Conservation (phyloP, 1,140 invertebrate species). For the Tenebrio molitor region DNA sequence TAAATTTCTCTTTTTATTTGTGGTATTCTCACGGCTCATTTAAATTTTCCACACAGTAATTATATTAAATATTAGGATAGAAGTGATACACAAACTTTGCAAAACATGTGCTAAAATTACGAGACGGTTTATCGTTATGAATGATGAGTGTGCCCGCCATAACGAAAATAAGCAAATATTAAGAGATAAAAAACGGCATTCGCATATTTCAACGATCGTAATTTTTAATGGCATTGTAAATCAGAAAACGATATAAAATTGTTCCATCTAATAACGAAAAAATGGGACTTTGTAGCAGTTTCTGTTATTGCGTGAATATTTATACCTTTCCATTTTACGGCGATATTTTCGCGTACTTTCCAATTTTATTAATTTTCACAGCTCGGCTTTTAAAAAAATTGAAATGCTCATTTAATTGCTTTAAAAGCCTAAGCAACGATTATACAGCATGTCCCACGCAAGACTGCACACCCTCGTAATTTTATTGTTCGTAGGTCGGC, state of each 20-base stretch:
- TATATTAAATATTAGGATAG: too few relatives aligned
- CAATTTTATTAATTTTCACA: constrained; percentile 8
- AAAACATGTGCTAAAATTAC: too few relatives aligned
- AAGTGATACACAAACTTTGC: too few relatives aligned
- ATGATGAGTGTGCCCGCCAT: too few relatives aligned
- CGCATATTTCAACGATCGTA: constrained; percentile 24
- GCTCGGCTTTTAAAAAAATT: constrained; percentile 22
- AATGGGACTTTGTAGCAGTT: not conserved
- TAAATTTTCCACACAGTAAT: too few relatives aligned
- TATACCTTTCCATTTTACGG: not conserved
- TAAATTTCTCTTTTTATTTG: too few relatives aligned
- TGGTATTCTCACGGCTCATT: too few relatives aligned
- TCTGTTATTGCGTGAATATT: not conserved
- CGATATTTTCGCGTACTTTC: not conserved
- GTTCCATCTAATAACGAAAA: constrained; percentile 7
- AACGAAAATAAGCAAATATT: constrained; percentile 3
- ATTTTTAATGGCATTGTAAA: constrained; percentile 27
- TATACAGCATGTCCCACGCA: constrained; percentile 20
- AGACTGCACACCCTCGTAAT: constrained; percentile 14
- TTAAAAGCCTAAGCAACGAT: too few relatives aligned
- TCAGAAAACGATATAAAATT: constrained; percentile 23
- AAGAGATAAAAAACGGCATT: constrained; percentile 1
- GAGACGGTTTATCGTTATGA: too few relatives aligned
- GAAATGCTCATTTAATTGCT: constrained; percentile 15
- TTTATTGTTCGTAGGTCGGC: constrained; percentile 4